Evolutionary conservation across 2,797 vertebrate species (phyloP).

Genomic region (Chaetodon trifasciatus): DNA sequence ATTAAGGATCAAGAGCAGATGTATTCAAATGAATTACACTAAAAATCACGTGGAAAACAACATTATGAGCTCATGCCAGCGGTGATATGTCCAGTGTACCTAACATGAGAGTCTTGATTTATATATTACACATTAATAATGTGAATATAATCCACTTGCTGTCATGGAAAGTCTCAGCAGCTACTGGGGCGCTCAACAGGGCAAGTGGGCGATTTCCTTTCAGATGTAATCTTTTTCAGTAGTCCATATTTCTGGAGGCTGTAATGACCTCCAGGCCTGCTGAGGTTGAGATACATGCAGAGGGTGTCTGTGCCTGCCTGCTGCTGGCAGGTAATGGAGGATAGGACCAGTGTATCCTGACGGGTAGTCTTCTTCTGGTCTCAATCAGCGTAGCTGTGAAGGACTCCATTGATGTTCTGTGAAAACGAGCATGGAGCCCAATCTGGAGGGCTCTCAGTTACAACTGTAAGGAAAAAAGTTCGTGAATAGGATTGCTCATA

Average conservation of each 20-base stretch:
- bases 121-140: slow-evolving; percentile 32
- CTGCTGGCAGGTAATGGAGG: slow-evolving; percentile 32
- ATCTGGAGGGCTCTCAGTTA: slow-evolving; percentile 13
- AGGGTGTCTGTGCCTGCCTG: slow-evolving; percentile 28
- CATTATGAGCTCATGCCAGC: slow-evolving; percentile 8
- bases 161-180: slow-evolving; percentile 39
- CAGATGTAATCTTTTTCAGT: slow-evolving; percentile 46
- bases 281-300: slow-evolving; percentile 13
- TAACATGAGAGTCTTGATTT: slow-evolving; percentile 10
- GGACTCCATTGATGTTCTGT: slow-evolving; percentile 27
- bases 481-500: not conserved
- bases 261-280: slow-evolving; percentile 50
- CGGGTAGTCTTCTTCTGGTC: slow-evolving; percentile 38
- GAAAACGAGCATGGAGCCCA: slow-evolving; percentile 26
- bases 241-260: slow-evolving; percentile 39
- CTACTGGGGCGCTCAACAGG: slow-evolving; percentile 18
- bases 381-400: slow-evolving; percentile 42
- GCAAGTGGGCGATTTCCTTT: slow-evolving; percentile 39
- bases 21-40: slow-evolving; percentile 21
- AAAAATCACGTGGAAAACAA: slow-evolving; percentile 7
- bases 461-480: not conserved
- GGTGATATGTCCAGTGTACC: not conserved
- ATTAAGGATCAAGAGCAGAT: slow-evolving; percentile 24
- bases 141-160: slow-evolving; percentile 21
- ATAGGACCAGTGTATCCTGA: slow-evolving; percentile 26